Conservation (phyloP, 2,113 vertebrate genomes). For the Bufo bufo region DNA sequence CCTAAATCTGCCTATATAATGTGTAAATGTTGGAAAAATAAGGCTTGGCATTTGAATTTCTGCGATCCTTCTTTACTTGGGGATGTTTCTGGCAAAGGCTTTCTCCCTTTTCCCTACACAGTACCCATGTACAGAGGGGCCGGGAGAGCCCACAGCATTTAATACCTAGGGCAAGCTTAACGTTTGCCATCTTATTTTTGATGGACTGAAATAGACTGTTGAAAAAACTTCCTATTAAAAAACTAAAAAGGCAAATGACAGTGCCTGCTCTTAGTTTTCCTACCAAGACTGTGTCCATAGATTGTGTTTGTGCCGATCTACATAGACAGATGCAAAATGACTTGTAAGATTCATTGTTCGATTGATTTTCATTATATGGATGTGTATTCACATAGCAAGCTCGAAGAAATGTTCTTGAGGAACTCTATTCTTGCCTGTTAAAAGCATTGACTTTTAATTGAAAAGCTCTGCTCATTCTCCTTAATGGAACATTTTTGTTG, state of each 20-base stretch:
- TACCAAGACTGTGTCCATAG: background rate
- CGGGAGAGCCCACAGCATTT: too few species aligned
- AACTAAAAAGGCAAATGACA: background rate
- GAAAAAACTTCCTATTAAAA: too few species aligned
- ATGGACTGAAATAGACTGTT: too few species aligned
- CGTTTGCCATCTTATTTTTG: too few species aligned
- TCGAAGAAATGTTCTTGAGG: conserved; percentile 9
- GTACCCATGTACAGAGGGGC: too few species aligned
- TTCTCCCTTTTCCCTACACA: too few species aligned
- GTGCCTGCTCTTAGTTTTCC: background rate
- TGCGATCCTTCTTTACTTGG: too few species aligned
- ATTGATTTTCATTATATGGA: conserved; percentile 7
- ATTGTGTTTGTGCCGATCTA: background rate
- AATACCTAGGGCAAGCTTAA: too few species aligned
- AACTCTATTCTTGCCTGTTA: conserved; percentile 6
- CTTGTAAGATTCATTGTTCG: background rate
- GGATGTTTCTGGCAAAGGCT: too few species aligned
- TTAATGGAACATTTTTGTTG: conserved; percentile 37
- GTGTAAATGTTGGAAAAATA: too few species aligned
- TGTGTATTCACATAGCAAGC: conserved; percentile 1
- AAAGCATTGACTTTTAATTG: conserved; percentile 28
- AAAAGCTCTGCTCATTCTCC: conserved; percentile 13
- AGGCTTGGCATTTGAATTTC: too few species aligned
- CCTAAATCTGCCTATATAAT: too few species aligned
- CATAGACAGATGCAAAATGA: background rate